These are phyloP conservation scores for Hippoglossus stenolepis DNA, from an alignment of 2,113 vertebrate genomes.

Conservation along the genomic window DNA sequence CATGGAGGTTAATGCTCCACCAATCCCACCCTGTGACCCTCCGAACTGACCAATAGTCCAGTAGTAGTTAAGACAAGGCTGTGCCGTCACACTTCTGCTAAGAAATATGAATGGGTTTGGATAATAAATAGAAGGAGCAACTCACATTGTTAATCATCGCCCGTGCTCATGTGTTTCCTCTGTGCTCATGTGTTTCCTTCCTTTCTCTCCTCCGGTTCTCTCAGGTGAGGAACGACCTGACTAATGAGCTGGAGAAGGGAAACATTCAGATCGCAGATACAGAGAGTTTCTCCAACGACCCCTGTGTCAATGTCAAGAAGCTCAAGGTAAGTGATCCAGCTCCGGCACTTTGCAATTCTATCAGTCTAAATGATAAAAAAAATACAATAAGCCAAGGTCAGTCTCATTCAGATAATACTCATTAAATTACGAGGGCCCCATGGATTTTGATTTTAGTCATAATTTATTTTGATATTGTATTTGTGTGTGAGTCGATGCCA, in stretches of 20 bases:
- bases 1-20: too few species aligned
- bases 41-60: too few species aligned
- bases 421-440: background rate
- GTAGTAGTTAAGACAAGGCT: too few species aligned
- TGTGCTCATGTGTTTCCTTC: background rate
- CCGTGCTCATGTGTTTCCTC: background rate
- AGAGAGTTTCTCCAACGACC: constrained; percentile 98
- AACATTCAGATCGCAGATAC: constrained; percentile 98
- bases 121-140: constrained; percentile 5
- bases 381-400: background rate
- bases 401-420: background rate
- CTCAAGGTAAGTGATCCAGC: constrained; percentile 89
- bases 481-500: background rate
- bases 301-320: constrained; percentile 97
- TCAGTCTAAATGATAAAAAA: background rate
- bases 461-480: background rate
- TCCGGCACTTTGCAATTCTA: background rate
- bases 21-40: too few species aligned
- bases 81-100: background rate
- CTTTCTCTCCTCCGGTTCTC: constrained; percentile 51
- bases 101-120: background rate
- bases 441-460: background rate
- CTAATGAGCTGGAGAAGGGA: constrained; percentile 93
- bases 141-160: background rate
- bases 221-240: constrained; percentile 98